Base-by-base conservation (phyloP, 2,888 invertebrate genomes). In the Colletes collaris region DNA sequence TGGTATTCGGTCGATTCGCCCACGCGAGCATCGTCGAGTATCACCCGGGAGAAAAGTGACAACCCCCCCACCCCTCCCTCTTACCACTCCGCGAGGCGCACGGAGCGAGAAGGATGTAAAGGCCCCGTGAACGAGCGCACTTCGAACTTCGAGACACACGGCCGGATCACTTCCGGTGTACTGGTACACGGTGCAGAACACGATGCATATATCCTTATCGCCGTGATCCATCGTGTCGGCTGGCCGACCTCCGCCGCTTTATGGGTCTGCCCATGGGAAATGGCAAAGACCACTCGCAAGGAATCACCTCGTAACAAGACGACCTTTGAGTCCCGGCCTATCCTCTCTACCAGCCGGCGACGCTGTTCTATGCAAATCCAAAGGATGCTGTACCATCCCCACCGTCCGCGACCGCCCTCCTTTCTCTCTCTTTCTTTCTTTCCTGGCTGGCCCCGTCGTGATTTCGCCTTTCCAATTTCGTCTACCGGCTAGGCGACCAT, bases 251-350 rank as follows among this genome's bases (percentile, higher is more conserved):
- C 87, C 85, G 83, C 81, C 87, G 86, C 79, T 86, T 87, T 90
- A 88, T 89, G 83, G 87, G 87, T 84, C 81, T 85, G 83, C 77
- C 80, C 89, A 90, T 90, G 90, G 89, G 90, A 90, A 90, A 90
- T 89, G 88, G 89, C 90, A 89, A 86, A 89, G 88, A 89, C 87
- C 88, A 85, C 84, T 88, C 84, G 86, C 86, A 83, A 81, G 79
- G 88, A 84, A 86, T 86, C 87, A 86, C 87, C 82, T 87, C 85
- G 86, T 87, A 87, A 87, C 87, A 84, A 86, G 86, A 66, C 78
- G 87, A 86, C 86, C 86, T 86, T 87, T 87, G 85, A 84, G 73
- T 84, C 81, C 64, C 59, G 66, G 72, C 68, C 80, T 77, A 71
- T 77, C 74, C 79, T 75, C 80, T 35, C 80, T 35, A 70, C 65